Percentiles rank a stretch among this genome's conserved stretches.
Evolutionary conservation across 2,797 vertebrate genomes (phyloP).

Genomic region (Chelmon rostratus): DNA sequence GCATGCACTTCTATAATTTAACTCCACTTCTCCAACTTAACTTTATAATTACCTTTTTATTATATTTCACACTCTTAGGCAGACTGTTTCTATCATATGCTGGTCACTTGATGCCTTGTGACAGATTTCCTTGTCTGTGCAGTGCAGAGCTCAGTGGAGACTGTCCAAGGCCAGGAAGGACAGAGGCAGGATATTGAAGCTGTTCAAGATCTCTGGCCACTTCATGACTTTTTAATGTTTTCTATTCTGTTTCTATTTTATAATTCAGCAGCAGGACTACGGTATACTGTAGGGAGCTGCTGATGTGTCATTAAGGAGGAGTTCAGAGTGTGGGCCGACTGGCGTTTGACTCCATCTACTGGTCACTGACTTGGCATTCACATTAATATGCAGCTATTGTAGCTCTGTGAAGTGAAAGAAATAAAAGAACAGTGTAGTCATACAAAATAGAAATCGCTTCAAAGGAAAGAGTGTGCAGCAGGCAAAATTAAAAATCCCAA

Average conservation of each 20-base stretch:
- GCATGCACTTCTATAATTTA: not conserved
- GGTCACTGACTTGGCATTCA: conserved; percentile 46
- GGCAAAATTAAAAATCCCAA: conserved; percentile 51
- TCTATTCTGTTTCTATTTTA: conserved; percentile 43
- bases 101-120: not conserved
- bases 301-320: conserved; percentile 30
- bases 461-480: conserved; percentile 44
- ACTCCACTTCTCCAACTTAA: not conserved
- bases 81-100: too few species aligned
- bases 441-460: conserved; percentile 57
- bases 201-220: conserved; percentile 38
- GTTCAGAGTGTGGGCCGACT: conserved; percentile 29
- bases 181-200: conserved; percentile 7
- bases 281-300: conserved; percentile 23
- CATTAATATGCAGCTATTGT: conserved; percentile 9
- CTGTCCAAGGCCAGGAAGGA: not conserved
- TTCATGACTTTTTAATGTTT: conserved; percentile 61
- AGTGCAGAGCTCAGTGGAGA: not conserved
- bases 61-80: not conserved
- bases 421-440: conserved; percentile 22
- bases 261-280: conserved; percentile 51
- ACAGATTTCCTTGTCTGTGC: not conserved
- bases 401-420: conserved; percentile 30
- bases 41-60: conserved; percentile 4
- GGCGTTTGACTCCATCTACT: conserved; percentile 73